These are phyloP conservation scores for Mallotus villosus DNA, from an alignment of 2,797 vertebrate genomes.

Conservation along the genomic window DNA sequence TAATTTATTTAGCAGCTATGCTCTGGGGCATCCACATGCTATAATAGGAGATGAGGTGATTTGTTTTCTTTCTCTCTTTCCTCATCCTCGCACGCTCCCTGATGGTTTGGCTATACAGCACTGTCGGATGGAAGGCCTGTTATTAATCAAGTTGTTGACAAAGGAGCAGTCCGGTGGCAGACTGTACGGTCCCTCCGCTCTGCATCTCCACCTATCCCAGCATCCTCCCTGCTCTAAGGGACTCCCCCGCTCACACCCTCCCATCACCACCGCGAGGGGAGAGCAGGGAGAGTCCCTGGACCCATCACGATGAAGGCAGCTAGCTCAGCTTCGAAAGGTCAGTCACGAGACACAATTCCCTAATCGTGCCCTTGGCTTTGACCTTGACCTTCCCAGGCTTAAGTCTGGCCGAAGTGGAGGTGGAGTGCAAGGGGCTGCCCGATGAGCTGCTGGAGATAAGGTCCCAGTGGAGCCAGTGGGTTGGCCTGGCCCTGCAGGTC, in stretches of 20 bases:
- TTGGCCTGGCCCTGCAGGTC: constrained; percentile 36
- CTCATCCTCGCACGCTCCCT: constrained; percentile 61
- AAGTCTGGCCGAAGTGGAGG: constrained; percentile 27
- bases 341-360: constrained; percentile 37
- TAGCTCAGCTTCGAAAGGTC: constrained; percentile 27
- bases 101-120: constrained; percentile 62
- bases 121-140: constrained; percentile 54
- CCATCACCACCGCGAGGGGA: not conserved
- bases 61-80: constrained; percentile 51
- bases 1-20: constrained; percentile 71
- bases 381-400: constrained; percentile 50
- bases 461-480: constrained; percentile 26
- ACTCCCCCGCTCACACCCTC: not conserved
- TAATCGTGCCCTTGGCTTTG: constrained; percentile 58
- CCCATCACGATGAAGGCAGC: constrained; percentile 29
- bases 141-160: constrained; percentile 80
- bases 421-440: constrained; percentile 36
- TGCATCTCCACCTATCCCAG: constrained; percentile 46
- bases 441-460: constrained; percentile 44
- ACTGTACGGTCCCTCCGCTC: constrained; percentile 56
- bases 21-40: constrained; percentile 64
- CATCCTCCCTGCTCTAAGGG: constrained; percentile 33
- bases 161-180: constrained; percentile 46
- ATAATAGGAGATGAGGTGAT: constrained; percentile 69
- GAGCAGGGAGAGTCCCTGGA: constrained; percentile 15